Evolutionary conservation across 1,140 invertebrate genomes (phyloP).

Genomic region (Macrosteles quadrilineatus): DNA sequence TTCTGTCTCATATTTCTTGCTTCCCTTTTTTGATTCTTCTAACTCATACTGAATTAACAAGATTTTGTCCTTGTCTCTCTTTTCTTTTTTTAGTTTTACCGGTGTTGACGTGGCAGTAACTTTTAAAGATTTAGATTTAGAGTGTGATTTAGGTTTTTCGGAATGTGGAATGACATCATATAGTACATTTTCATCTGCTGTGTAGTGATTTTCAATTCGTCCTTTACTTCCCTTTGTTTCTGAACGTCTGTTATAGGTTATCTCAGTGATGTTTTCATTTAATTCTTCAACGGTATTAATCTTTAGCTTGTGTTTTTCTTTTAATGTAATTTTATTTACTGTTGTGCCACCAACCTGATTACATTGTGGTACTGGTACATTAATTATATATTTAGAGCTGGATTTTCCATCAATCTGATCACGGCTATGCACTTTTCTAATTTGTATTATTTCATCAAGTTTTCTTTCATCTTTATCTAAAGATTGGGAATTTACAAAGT

Average conservation of each 20-base stretch:
- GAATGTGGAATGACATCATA: background rate
- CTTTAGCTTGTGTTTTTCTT: slow-evolving; percentile 16
- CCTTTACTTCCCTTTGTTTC: background rate
- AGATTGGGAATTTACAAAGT: background rate
- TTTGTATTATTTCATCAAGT: slow-evolving; percentile 11
- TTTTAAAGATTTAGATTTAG: slow-evolving; percentile 6
- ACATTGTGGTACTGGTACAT: slow-evolving; percentile 6
- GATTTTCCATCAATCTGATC: background rate
- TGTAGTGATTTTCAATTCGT: background rate
- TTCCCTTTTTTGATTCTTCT: background rate
- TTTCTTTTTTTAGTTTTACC: background rate
- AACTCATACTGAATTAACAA: slow-evolving; percentile 15
- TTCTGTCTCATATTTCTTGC: background rate
- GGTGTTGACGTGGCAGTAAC: background rate
- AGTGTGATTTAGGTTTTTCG: background rate
- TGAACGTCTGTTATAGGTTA: background rate
- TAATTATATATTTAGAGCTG: background rate
- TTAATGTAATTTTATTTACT: background rate
- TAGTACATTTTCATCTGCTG: background rate
- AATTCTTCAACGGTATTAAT: background rate
- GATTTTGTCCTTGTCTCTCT: background rate
- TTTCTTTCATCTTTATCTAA: background rate
- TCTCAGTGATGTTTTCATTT: background rate
- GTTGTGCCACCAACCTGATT: background rate
- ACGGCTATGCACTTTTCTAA: background rate